These are phyloP conservation scores for Falcunculus frontatus DNA, from an alignment of 2,113 vertebrate species.

Conservation along the genomic window DNA sequence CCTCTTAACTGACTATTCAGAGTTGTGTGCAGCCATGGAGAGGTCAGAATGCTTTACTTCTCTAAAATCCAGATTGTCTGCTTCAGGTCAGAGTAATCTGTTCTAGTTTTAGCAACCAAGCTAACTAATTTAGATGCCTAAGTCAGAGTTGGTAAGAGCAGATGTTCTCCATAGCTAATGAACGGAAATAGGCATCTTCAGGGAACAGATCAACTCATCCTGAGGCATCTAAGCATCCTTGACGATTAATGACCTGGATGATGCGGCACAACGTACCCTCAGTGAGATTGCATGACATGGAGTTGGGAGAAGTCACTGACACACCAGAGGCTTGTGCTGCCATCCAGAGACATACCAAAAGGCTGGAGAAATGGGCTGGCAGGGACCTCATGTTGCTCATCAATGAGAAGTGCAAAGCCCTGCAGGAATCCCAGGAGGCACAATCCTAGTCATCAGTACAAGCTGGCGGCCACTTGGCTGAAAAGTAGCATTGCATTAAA, in stretches of 20 bases:
- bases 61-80: background rate
- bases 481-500: background rate
- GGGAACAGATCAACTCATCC: background rate
- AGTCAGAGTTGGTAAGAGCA: background rate
- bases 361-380: background rate
- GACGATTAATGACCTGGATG: background rate
- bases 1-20: background rate
- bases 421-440: background rate
- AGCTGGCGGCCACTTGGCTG: fast-evolving
- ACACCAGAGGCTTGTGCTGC: background rate
- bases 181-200: background rate
- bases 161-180: background rate
- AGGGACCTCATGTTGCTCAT: background rate
- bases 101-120: background rate
- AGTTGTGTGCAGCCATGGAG: background rate
- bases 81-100: background rate
- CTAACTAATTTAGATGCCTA: background rate
- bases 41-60: background rate
- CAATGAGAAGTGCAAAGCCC: background rate
- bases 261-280: fast-evolving
- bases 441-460: background rate
- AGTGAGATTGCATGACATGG: background rate
- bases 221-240: background rate
- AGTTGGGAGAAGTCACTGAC: background rate
- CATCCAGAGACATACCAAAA: background rate